Base-by-base conservation (phyloP, 2,113 vertebrate genomes). In the Aix galericulata region DNA sequence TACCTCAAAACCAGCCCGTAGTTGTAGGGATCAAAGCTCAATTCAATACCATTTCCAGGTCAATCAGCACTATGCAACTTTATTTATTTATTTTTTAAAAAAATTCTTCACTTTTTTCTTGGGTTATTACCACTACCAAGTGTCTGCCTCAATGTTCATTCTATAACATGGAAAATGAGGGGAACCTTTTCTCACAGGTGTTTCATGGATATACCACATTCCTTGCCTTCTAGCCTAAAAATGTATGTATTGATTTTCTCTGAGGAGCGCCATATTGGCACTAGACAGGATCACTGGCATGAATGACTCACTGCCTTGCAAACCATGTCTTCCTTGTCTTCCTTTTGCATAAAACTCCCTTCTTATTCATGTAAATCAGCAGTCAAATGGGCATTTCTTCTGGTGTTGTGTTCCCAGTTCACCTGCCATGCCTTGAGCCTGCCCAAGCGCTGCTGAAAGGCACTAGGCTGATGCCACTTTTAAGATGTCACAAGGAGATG, bases 401-500 rank as follows among this genome's bases (percentile, higher is more conserved):
- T 32, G 12, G 25, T 72, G 20, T 27, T 64, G 55, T 42, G 56
- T 32, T 60, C 80, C 86, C 38, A 64, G 40, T 64, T 89, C 58
- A 75, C 80, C 26, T 81, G 68, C 32, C 36, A 38, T 6, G 15
- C 31, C 27, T 36, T 52, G 32, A 68, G 20, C 26, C 81, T 79
- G 68, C 64, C 31, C 50, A 32, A 52, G 56, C 1, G 13, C 60
- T 88, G 58, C 20, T 63, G 38, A 42, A 83, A 83, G 23, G 20
- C 21, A 13, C 17, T 40, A 26, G 50, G 29, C 32, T 34, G 46
- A 17, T 3, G 8, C 40, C 78, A 56, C 0, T 0, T 21, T 87
- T 89, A 69, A 84, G 62, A 25, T 5, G 2, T 5, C 23, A 26
- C 14, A 27, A 68, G 76, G 31, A 72, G 6, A 48, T 40, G 7